Percentiles rank a stretch among this genome's conserved stretches.
Conservation (phyloP, 2,888 invertebrate genomes). For the Pegoplata infirma region DNA sequence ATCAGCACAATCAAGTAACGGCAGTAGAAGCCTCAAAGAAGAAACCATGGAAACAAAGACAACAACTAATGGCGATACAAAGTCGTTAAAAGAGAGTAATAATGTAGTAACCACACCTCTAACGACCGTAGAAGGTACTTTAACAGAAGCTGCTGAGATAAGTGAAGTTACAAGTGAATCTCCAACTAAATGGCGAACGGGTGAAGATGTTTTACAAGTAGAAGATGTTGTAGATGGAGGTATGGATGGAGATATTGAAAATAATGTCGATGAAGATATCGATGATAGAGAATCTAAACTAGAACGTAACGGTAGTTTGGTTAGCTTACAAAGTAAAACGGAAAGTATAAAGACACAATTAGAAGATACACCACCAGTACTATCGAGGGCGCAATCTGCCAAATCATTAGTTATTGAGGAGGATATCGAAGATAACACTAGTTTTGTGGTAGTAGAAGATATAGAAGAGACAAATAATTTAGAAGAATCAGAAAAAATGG, state of each 20-base stretch:
- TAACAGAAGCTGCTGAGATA: slow-evolving; percentile 63
- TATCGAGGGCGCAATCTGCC: slow-evolving; percentile 75
- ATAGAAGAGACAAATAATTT: slow-evolving; percentile 57
- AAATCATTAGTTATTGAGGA: slow-evolving; percentile 79
- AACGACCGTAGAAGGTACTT: slow-evolving; percentile 59
- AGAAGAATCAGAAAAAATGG: neutral
- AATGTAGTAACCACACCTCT: slow-evolving; percentile 59
- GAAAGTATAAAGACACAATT: slow-evolving; percentile 72
- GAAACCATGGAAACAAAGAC: neutral
- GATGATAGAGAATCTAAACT: slow-evolving; percentile 43
- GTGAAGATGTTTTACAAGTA: slow-evolving; percentile 45
- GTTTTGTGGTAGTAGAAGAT: slow-evolving; percentile 69
- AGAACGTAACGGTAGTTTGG: slow-evolving; percentile 68
- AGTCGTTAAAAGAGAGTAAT: slow-evolving; percentile 4
- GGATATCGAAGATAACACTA: slow-evolving; percentile 71
- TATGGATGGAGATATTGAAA: slow-evolving; percentile 62
- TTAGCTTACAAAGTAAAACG: slow-evolving; percentile 70
- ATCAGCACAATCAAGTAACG: slow-evolving; percentile 69
- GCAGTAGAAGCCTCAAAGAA: slow-evolving; percentile 40
- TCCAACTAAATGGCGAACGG: slow-evolving; percentile 56
- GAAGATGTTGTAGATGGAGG: slow-evolving; percentile 66
- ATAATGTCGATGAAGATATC: slow-evolving; percentile 18
- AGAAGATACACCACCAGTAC: slow-evolving; percentile 69
- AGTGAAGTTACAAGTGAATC: slow-evolving; percentile 63
- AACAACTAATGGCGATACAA: neutral